Conservation (phyloP, 2,888 invertebrate genomes). For the Reticulitermes lucifugus region DNA sequence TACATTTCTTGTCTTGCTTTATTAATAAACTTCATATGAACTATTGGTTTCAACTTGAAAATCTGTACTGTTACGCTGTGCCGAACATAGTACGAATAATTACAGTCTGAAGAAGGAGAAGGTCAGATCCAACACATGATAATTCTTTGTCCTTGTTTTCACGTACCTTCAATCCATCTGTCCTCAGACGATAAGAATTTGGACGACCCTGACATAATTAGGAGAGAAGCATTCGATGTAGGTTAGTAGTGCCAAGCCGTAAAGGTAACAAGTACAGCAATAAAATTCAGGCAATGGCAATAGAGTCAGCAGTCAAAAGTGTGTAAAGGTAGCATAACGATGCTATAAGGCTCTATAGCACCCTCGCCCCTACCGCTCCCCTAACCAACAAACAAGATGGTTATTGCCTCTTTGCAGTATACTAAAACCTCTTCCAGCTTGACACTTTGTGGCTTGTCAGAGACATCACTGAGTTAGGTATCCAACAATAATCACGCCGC, state of each 20-base stretch:
- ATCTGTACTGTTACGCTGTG: too few relatives aligned
- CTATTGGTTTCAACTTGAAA: too few relatives aligned
- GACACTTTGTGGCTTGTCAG: not conserved
- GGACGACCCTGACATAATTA: not conserved
- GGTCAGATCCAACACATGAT: too few relatives aligned
- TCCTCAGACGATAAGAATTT: not conserved
- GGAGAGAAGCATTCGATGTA: not conserved
- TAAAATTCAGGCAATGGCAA: constrained; percentile 41
- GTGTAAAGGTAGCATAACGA: constrained; percentile 38
- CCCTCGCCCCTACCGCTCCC: not conserved
- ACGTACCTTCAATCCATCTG: too few relatives aligned
- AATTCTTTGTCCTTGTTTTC: too few relatives aligned
- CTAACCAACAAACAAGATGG: constrained; percentile 39
- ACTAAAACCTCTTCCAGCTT: constrained; percentile 15
- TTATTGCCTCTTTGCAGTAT: constrained; percentile 24
- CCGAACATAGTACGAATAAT: too few relatives aligned
- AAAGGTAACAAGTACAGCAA: constrained; percentile 30
- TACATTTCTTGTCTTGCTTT: too few relatives aligned
- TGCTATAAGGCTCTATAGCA: constrained; percentile 30
- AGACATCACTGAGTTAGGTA: not conserved
- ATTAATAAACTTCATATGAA: too few relatives aligned
- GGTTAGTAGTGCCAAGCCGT: constrained; percentile 4
- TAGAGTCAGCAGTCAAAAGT: constrained; percentile 39
- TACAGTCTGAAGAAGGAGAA: too few relatives aligned
- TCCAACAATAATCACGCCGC: not conserved